Evolutionary conservation across 2,888 invertebrate species (phyloP).

Genomic region (Leptinotarsa tumamoca): DNA sequence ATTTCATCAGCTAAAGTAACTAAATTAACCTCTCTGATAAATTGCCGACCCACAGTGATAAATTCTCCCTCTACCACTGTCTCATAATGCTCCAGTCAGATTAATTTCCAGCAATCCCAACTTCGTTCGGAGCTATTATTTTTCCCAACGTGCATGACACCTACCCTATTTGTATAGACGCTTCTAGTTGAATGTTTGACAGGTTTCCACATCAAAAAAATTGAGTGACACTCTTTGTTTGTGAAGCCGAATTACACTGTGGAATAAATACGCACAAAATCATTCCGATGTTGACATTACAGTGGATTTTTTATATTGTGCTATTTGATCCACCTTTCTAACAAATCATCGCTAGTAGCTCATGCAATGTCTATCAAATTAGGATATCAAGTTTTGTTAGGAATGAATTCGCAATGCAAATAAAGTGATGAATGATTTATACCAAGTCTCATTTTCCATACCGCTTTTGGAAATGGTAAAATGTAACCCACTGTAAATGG

Average conservation of each 20-base stretch:
- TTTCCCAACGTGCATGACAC: constrained; percentile 37
- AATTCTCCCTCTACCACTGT: constrained; percentile 35
- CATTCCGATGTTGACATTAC: background rate
- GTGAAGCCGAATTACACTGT: background rate
- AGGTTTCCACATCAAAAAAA: constrained; percentile 40
- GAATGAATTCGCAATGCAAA: too few relatives aligned
- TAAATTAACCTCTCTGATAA: constrained; percentile 29
- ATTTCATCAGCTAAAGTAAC: constrained; percentile 21
- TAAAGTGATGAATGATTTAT: too few relatives aligned
- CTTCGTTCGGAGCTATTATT: constrained; percentile 43
- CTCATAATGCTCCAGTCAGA: constrained; percentile 37
- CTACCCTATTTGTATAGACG: constrained; percentile 40
- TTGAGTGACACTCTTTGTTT: background rate
- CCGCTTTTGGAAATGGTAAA: too few relatives aligned
- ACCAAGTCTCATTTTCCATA: too few relatives aligned
- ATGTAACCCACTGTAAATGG: too few relatives aligned
- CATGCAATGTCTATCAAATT: too few relatives aligned
- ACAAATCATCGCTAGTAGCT: too few relatives aligned
- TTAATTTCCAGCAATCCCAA: constrained; percentile 42
- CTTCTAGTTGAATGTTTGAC: constrained; percentile 42
- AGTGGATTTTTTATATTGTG: too few relatives aligned
- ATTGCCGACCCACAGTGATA: constrained; percentile 36
- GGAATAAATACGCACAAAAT: background rate
- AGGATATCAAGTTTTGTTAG: too few relatives aligned
- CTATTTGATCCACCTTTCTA: too few relatives aligned